Base-by-base conservation (phyloP, 2,113 vertebrate genomes). In the Mormyrus iriodes region DNA sequence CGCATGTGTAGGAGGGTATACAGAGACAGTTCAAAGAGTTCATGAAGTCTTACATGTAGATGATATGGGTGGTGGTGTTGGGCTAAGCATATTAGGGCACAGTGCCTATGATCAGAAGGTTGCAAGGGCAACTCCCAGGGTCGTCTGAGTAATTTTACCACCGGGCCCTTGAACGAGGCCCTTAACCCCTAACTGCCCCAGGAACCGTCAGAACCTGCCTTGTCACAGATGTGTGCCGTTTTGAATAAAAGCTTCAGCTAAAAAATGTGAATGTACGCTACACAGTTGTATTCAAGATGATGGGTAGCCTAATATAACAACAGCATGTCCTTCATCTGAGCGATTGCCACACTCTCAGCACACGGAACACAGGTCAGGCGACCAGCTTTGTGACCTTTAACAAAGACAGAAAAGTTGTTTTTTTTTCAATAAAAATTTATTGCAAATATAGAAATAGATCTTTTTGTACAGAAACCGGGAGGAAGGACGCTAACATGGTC, bases 401-500 rank as follows among this genome's bases (percentile, higher is more conserved):
- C 85, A 88, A 48, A 92, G 31, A 92, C 27, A 17, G 27, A 42
- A 21, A 58, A 46, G n/a, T 58, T 4, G 17, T 3, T 79, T 13
- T 4, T 69, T 93, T 94, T 94, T 94, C 90, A 92, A 93, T 93
- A 95, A 90, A 96, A 96, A 96, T 96, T 94, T 96, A 96, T 96
- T 96, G 94, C 94, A 96, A 96, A 96, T 96, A 96, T 96, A 96
- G 94, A 96, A 96, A 96, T 95, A 93, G 94, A 95, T 96, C 94
- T 96, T 95, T 88, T 95, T 95, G 91, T 95, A 95, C 95, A 96
- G 94, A 96, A 95, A 95, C 92, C 48, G 92, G n/a, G 93, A 93
- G 93, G 92, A 92, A 92, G 90, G 91, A 94, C 52, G 76, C 88
- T 92, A 48, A 91, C 17, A 93, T 92, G 92, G 93, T 90, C 92